Conservation (phyloP, 2,113 vertebrate species). For the Ctenodactylus gundi region DNA sequence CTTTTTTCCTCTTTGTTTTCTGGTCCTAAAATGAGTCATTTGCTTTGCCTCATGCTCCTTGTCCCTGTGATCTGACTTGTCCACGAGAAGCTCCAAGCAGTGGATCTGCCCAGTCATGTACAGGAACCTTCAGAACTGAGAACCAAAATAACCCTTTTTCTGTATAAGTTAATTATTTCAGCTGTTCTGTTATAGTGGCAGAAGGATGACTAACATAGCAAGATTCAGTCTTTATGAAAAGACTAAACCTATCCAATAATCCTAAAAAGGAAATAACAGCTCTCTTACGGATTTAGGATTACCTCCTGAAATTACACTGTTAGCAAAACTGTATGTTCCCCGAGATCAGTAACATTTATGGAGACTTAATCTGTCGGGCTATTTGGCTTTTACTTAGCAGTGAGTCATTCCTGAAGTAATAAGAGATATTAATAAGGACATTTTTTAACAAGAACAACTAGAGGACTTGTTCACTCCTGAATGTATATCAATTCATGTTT, state of each 20-base stretch:
- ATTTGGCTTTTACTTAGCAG: neutral
- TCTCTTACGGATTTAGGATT: conserved; percentile 5
- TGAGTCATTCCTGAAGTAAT: conserved; percentile 30
- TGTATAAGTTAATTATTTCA: neutral
- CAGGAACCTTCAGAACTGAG: neutral
- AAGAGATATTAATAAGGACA: neutral
- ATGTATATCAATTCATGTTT: neutral
- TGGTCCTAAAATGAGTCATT: neutral
- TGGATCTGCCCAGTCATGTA: neutral
- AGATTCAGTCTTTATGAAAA: neutral
- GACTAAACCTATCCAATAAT: neutral
- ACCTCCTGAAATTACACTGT: neutral
- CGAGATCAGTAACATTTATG: neutral
- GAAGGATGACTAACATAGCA: neutral
- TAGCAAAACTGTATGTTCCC: neutral
- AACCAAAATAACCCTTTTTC: neutral
- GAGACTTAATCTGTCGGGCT: neutral
- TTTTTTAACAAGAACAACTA: conserved; percentile 27
- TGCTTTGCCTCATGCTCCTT: neutral
- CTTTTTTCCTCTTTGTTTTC: neutral
- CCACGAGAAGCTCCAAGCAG: neutral
- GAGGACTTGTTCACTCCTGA: neutral
- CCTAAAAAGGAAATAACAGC: neutral
- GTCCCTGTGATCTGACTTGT: neutral
- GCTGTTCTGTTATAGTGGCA: neutral